phyloP scores from a whole-genome alignment of 23 tunicate species.

The Trididemnum clinides region DNA sequence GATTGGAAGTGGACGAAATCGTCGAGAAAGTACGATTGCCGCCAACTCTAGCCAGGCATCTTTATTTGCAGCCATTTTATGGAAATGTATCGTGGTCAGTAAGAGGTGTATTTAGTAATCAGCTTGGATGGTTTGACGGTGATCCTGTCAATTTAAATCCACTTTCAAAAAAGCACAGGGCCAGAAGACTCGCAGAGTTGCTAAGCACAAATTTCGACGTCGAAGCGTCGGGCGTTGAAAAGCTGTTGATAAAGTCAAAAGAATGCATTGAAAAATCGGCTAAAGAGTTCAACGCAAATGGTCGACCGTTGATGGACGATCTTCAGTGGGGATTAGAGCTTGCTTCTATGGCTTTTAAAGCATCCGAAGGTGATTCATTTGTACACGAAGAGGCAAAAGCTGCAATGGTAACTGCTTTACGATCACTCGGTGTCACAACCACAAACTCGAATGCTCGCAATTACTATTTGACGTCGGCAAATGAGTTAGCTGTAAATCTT shows the following conservation, averaged over 20 bases:
- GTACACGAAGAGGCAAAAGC: conserved; percentile 39
- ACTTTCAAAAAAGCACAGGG: conserved; percentile 33
- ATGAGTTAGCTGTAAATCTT: conserved; percentile 32
- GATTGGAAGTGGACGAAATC: conserved; percentile 59
- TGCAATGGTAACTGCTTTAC: conserved; percentile 8
- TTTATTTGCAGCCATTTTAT: conserved; percentile 66
- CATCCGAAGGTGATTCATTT: background rate
- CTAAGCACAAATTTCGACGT: background rate
- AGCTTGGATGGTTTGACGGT: conserved; percentile 87
- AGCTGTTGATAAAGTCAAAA: conserved; percentile 39
- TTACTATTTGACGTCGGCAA: conserved; percentile 68
- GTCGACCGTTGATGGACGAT: conserved; percentile 28
- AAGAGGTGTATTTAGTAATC: conserved; percentile 46
- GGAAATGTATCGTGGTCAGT: conserved; percentile 93
- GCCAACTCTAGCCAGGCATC: conserved; percentile 52
- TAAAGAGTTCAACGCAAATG: conserved; percentile 20
- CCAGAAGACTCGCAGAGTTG: conserved; percentile 29
- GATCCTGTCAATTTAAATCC: conserved; percentile 75
- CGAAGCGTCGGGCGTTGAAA: conserved; percentile 3
- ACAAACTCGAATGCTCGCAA: conserved; percentile 65
- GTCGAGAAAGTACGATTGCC: conserved; percentile 73
- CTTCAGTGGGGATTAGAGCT: conserved; percentile 85
- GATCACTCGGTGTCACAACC: conserved; percentile 16
- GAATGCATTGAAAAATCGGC: conserved; percentile 13
- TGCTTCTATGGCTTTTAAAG: conserved; percentile 21